A percentile compares a stretch with the other conserved stretches of the same genome.
Conservation (phyloP, 2,797 vertebrate species). For the Anabas testudineus region DNA sequence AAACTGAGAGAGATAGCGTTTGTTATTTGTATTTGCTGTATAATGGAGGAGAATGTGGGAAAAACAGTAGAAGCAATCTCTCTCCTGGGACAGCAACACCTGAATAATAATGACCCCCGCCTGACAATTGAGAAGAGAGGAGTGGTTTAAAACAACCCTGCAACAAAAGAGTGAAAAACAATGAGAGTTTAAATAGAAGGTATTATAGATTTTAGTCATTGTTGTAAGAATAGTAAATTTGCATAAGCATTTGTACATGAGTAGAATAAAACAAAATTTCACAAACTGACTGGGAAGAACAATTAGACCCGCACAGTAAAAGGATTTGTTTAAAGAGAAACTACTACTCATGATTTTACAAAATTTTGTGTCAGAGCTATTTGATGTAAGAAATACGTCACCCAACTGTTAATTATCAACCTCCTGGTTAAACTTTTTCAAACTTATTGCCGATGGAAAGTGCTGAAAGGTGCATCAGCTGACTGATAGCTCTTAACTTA, state of each 20-base stretch:
- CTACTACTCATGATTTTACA: conserved; percentile 27
- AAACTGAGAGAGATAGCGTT: conserved; percentile 36
- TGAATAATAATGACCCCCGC: conserved; percentile 65
- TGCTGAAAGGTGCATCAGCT: conserved; percentile 50
- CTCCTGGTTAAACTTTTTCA: conserved; percentile 43
- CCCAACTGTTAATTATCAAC: conserved; percentile 60
- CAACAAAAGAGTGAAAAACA: conserved; percentile 59
- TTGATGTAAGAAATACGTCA: conserved; percentile 39
- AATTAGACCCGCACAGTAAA: conserved; percentile 1
- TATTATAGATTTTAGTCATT: conserved; percentile 60
- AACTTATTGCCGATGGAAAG: conserved; percentile 56
- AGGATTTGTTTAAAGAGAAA: background rate
- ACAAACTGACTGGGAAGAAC: conserved; percentile 20
- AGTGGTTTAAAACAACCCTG: conserved; percentile 55
- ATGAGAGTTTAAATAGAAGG: conserved; percentile 53
- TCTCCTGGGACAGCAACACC: conserved; percentile 61
- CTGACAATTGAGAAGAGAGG: conserved; percentile 61
- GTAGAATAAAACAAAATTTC: conserved; percentile 18
- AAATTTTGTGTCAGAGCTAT: conserved; percentile 57
- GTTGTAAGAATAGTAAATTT: conserved; percentile 54
- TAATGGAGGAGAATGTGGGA: conserved; percentile 49
- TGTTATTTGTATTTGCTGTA: conserved; percentile 56
- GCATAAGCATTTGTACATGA: conserved; percentile 45
- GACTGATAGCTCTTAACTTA: conserved; percentile 57
- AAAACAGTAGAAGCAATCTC: conserved; percentile 55